Conservation (phyloP, 2,797 vertebrate species). For the Danionella dracula region DNA sequence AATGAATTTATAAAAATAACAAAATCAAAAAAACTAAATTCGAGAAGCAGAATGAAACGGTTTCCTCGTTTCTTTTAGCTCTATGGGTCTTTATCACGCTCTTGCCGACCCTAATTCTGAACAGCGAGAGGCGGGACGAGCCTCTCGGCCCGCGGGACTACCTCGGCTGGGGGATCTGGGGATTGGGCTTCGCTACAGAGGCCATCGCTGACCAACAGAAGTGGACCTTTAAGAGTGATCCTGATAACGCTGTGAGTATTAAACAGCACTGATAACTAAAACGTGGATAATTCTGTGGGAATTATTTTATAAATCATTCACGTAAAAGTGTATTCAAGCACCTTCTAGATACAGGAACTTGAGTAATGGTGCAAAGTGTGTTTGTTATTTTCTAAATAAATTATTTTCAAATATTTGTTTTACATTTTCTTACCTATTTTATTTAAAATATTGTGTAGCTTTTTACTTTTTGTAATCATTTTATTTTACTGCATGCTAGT, state of each 20-base stretch:
- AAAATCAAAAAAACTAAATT: no score
- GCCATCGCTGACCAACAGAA: slow-evolving; percentile 78
- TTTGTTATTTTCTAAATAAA: no score
- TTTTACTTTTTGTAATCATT: no score
- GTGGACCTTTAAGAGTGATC: slow-evolving; percentile 70
- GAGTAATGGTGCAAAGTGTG: no score
- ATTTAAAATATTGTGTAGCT: no score
- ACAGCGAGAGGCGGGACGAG: slow-evolving; percentile 60
- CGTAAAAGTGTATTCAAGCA: no score
- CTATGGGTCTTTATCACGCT: slow-evolving; percentile 77
- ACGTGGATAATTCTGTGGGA: background rate
- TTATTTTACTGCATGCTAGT: no score
- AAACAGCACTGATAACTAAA: background rate
- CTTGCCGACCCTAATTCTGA: slow-evolving; percentile 77
- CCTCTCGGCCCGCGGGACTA: slow-evolving; percentile 70
- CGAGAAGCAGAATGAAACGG: slow-evolving; percentile 20
- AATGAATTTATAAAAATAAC: no score
- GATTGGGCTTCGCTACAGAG: slow-evolving; percentile 69
- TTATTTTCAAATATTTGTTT: no score
- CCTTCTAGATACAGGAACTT: no score
- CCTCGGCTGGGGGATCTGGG: slow-evolving; percentile 73
- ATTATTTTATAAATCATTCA: no score
- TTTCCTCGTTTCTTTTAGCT: slow-evolving; percentile 53
- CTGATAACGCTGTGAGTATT: slow-evolving; percentile 71
- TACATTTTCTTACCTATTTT: no score